Base-by-base conservation (phyloP, 2,888 invertebrate genomes). In the Acronicta alni region DNA sequence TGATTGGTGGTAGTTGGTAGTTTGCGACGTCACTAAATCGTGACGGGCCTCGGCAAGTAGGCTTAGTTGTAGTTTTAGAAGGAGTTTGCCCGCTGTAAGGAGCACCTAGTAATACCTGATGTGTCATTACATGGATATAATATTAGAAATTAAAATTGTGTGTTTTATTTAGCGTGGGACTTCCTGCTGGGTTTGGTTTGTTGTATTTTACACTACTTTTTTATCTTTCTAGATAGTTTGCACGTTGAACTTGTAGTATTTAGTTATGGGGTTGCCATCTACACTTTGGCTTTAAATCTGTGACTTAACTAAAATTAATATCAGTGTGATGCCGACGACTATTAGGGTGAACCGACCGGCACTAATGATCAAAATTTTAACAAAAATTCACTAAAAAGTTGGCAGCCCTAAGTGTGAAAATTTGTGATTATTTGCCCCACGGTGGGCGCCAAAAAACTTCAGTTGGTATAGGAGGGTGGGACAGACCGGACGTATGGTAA, bases 101-200 rank as follows among this genome's bases (percentile, higher is more conserved):
- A 89, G 93, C 93, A 92, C 92, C 79, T 90, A 90, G 87, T 81
- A 84, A 85, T 90, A 90, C 85, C 85, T 86, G 80, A 89, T 90
- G 90, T 93, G 91, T 92, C 91, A 94, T 93, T 93, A 93, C 92
- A 93, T 91, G 87, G 87, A 89, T 91, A 92, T 90, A 87, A 88
- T 77, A 75, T 89, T 93, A 93, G 92, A 92, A 92, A 88, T 77
- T 77, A 77, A 85, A 86, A 88, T 85, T 83, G 90, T 92, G 92
- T 93, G 92, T 93, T 93, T 93, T 93, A 93, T 93, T 93, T 93
- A 89, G 88, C 83, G 89, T 84, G 89, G 89, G 89, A 83, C 82
- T 84, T 85, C 84, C 84, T 82, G 85, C 82, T 84, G 89, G 89
- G 89, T 81, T 78, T 81, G 71, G 74, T 79, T 77, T 75, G 75